Evolutionary conservation across 2,797 vertebrate species (phyloP).

Genomic region (Mycteria americana): DNA sequence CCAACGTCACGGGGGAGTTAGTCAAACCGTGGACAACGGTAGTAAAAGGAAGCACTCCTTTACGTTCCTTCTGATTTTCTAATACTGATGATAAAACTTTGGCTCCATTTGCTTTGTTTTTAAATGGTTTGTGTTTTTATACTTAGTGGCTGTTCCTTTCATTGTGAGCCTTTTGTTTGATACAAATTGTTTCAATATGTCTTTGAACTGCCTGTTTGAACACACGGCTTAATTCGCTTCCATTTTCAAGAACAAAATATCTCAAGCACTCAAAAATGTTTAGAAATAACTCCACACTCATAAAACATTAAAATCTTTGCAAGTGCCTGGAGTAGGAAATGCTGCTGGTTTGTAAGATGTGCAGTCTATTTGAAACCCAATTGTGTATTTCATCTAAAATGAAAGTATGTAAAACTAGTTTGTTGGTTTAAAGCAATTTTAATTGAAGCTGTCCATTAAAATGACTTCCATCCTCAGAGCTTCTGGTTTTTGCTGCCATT

Average conservation of each 20-base stretch:
- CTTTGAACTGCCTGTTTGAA: conserved; percentile 31
- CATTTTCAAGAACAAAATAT: conserved; percentile 39
- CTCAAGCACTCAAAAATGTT: conserved; percentile 4
- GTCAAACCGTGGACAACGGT: neutral
- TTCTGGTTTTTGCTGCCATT: neutral
- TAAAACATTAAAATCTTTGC: conserved; percentile 14
- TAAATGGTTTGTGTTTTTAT: neutral
- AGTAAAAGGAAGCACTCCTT: neutral
- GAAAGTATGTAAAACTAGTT: neutral
- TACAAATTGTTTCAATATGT: conserved; percentile 42
- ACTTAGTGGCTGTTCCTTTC: neutral
- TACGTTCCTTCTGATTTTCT: neutral
- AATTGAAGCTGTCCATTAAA: neutral
- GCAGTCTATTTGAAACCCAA: neutral
- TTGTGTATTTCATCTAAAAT: neutral
- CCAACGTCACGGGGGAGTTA: neutral
- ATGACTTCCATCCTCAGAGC: neutral
- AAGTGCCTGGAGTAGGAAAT: neutral
- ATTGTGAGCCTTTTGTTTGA: conserved; percentile 18
- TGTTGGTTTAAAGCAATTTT: neutral
- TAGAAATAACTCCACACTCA: conserved; percentile 4
- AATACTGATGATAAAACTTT: neutral
- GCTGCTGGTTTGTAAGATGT: neutral
- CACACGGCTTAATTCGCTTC: neutral
- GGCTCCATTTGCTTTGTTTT: neutral